Conservation (phyloP, 1,140 invertebrate genomes). For the Diorhabda carinulata region DNA sequence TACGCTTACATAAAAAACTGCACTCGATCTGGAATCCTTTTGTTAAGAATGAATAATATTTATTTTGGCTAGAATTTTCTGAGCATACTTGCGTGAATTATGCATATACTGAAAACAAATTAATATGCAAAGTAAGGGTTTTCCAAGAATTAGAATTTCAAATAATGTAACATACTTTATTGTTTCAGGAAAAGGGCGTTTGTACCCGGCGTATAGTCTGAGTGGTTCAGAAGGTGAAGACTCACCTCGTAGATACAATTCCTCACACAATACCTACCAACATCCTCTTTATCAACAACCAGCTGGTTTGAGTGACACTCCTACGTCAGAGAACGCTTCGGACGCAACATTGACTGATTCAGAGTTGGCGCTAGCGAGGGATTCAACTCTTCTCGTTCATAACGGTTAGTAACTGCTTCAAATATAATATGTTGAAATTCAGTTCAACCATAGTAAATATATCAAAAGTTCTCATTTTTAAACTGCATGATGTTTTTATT, state of each 20-base stretch:
- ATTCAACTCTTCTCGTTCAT: constrained; percentile 72
- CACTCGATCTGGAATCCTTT: too few relatives aligned
- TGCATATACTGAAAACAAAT: too few relatives aligned
- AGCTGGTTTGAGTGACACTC: constrained; percentile 69
- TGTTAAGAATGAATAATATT: too few relatives aligned
- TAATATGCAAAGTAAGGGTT: too few relatives aligned
- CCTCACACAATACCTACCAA: constrained; percentile 45
- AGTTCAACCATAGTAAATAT: too few relatives aligned
- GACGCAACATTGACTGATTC: constrained; percentile 78
- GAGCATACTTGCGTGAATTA: too few relatives aligned
- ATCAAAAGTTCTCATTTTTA: too few relatives aligned
- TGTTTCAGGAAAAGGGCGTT: constrained; percentile 52
- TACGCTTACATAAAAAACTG: too few relatives aligned
- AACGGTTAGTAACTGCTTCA: constrained; percentile 60
- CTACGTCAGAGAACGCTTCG: constrained; percentile 73
- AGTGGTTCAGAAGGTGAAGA: constrained; percentile 64
- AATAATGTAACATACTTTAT: neutral
- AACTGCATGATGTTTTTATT: too few relatives aligned
- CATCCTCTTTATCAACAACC: constrained; percentile 56
- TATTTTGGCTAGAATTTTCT: too few relatives aligned
- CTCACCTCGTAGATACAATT: constrained; percentile 47
- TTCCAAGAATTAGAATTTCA: too few relatives aligned
- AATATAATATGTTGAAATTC: neutral
- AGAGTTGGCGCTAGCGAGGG: constrained; percentile 70
- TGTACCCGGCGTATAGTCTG: constrained; percentile 64